A percentile compares a stretch with the other conserved stretches of the same genome.
Evolutionary conservation across 1,140 invertebrate species (phyloP).

Genomic region (Gyrodactylus salaris): DNA sequence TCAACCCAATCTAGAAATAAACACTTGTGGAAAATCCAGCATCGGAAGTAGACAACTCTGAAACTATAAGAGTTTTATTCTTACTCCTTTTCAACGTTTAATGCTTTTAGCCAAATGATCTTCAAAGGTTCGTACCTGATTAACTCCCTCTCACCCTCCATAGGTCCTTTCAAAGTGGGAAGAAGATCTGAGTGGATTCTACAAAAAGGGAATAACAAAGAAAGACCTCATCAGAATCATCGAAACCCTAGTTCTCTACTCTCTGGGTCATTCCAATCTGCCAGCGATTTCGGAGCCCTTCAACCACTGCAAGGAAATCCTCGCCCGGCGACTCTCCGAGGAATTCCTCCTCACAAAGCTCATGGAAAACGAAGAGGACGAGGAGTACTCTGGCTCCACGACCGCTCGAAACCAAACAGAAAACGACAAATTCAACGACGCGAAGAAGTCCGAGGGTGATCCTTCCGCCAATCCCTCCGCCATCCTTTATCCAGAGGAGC

Average conservation of each 20-base stretch:
- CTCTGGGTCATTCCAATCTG: neutral
- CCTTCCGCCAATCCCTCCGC: too few relatives aligned
- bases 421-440: neutral
- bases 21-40: too few relatives aligned
- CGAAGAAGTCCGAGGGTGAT: neutral
- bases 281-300: neutral
- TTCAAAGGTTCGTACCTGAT: too few relatives aligned
- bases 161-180: neutral
- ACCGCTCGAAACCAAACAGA: neutral
- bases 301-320: neutral
- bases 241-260: conserved; percentile 1
- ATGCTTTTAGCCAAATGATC: too few relatives aligned
- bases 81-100: neutral
- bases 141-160: neutral
- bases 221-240: neutral
- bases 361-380: conserved; percentile 1
- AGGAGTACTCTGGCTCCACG: neutral
- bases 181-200: neutral
- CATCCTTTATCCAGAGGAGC: neutral
- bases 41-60: too few relatives aligned
- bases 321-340: neutral
- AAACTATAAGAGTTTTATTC: too few relatives aligned
- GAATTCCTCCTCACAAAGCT: neutral
- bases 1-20: too few relatives aligned
- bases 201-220: conserved; percentile 1